Base-by-base conservation (phyloP, 2,888 invertebrate species). In the Fissipunctia ypsillon region DNA sequence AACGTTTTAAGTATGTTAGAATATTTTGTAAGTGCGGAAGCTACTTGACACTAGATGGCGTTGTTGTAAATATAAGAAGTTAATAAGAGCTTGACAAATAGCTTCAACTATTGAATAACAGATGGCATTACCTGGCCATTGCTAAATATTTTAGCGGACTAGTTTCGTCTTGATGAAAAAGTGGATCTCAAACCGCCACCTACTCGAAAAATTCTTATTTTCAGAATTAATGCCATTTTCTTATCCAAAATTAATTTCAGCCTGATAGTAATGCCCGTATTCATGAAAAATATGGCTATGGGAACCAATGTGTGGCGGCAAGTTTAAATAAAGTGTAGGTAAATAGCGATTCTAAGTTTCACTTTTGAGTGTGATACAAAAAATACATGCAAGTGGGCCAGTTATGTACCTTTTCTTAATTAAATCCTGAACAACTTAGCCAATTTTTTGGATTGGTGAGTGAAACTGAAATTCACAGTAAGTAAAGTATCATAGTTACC, bases 31-130 rank as follows among this genome's bases (percentile, higher is more conserved):
- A 2, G 38, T 28, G 41, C n/a, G 76, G 35, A 10, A 4, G 28
- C 87, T 88, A 89, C 71, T 90, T 72, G 31, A 41, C 71, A 67
- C 75, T 70, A 92, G 92, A 88, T 89, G 85, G n/a, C 12, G 35
- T 2, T 52, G 35, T 52, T n/a, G 12, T 35, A 64, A n/a, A 64
- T n/a, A 10, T 16, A 50, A 19, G 3, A n/a, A n/a, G 19, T 64
- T n/a, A 0, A 6, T 16, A n/a, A 19, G 4, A 22, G 7, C 0
- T 35, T 52, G 35, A 1, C 1, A 64, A 48, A 31, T 12, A 41
- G 6, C 0, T 74, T 35, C 7, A 2, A 7, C 79, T 82, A 83
- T 57, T 84, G 16, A 54, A 56, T 56, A 77, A 72, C 43, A 86
- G 87, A 83, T 85, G 81, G 66, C 79, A 59, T 0, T 14, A 61